Base-by-base conservation (phyloP, 2,113 vertebrate species). In the Daubentonia madagascariensis region DNA sequence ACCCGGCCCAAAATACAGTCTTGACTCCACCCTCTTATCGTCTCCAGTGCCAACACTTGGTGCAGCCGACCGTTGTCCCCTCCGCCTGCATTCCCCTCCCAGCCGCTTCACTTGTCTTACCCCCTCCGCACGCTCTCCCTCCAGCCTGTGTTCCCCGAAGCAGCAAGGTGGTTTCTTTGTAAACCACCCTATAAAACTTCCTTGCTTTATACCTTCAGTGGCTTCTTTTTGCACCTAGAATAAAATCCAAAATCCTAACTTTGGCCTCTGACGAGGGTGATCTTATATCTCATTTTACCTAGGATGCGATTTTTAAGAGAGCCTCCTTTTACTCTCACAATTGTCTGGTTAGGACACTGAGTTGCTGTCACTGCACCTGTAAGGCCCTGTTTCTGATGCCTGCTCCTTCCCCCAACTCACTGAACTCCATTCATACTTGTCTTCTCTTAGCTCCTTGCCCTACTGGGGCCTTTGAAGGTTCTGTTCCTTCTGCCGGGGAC, bases 351-450 rank as follows among this genome's bases (percentile, higher is more conserved):
- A 40, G 52, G 72, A 70, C 3, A 7, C 0, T 70, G 30, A 14
- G 93, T 52, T 59, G n/a, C 45, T 81, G 37, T 65, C 37, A 1
- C 35, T 76, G 40, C 48, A 54, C 23, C 12, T 6, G 1, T 32
- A 5, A 70, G 76, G 28, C 54, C 59, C 40, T 45, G 23, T 63
- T 45, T 83, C 59, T 83, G 67, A 68, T 30, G 7, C 57, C 40
- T 4, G 1, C 5, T 1, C 25, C 4, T 43, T 1, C 2, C 35
- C 37, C 30, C 3, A 5, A 4, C 9, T 23, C 23, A 25, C n/a
- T 52, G 20, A 57, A 8, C 50, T 88, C 22, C 65, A 1, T 1
- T 67, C 61, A 8, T 11, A 10, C 43, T 3, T 30, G 1, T 48
- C 68, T 81, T 52, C 75, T 65, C 10, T 32, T 8, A 23, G 57